Percentiles rank a stretch among this genome's conserved stretches.
Conservation (phyloP, 2,888 invertebrate species). For the Tiliacea citrago region DNA sequence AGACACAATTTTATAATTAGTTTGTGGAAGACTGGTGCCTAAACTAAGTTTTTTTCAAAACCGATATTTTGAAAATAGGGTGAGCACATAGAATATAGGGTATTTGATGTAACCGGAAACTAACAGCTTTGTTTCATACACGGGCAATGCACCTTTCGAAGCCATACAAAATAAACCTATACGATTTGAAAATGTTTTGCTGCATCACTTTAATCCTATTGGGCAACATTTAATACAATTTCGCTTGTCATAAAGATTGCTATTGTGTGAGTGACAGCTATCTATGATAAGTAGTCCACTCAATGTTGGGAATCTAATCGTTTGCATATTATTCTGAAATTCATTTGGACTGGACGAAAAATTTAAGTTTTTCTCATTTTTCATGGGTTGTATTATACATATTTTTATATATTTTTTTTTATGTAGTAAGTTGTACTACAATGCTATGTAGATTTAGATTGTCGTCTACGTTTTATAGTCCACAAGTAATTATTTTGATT, state of each 20-base stretch:
- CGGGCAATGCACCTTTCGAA: slow-evolving; percentile 23
- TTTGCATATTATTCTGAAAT: slow-evolving; percentile 12
- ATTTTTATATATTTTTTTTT: neutral
- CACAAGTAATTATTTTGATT: neutral
- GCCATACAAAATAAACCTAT: slow-evolving; percentile 15
- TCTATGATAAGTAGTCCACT: neutral
- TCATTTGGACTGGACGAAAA: neutral
- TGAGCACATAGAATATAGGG: too few relatives aligned
- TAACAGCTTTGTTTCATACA: slow-evolving; percentile 1
- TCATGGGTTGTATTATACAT: neutral
- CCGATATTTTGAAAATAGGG: neutral
- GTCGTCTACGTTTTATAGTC: neutral
- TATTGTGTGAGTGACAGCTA: slow-evolving; percentile 30
- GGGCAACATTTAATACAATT: slow-evolving; percentile 32
- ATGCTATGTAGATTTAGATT: neutral
- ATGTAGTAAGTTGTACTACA: neutral
- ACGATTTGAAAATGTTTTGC: slow-evolving; percentile 30
- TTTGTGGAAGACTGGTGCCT: too few relatives aligned
- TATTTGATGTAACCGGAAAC: neutral
- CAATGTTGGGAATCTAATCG: neutral
- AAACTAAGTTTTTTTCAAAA: too few relatives aligned
- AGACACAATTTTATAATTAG: too few relatives aligned
- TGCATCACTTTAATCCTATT: slow-evolving; percentile 17
- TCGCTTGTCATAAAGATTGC: neutral
- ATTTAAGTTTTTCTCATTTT: neutral